Evolutionary conservation across 2,113 vertebrate species (phyloP).

Genomic region (Daphoenositta chrysoptera): DNA sequence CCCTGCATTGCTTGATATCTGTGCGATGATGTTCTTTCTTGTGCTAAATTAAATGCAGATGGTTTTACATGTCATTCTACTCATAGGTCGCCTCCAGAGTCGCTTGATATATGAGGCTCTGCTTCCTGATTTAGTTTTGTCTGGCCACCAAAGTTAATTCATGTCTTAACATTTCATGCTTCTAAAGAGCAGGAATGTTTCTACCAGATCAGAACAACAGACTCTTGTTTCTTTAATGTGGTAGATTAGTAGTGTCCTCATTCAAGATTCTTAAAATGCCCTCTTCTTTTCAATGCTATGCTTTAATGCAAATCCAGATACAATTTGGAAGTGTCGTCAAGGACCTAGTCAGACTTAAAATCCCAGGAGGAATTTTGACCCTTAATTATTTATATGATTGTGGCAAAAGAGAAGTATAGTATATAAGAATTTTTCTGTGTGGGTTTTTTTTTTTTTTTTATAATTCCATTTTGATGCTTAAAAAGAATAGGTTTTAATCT

Average conservation of each 20-base stretch:
- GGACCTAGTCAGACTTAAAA: not conserved
- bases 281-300: not conserved
- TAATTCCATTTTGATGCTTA: not conserved
- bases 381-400: not conserved
- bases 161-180: not conserved
- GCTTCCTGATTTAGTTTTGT: conserved; percentile 23
- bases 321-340: not conserved
- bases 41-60: not conserved
- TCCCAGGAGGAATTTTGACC: not conserved
- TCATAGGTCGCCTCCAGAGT: not conserved
- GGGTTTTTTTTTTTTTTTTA: not conserved
- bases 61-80: not conserved
- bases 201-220: not conserved
- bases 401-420: not conserved
- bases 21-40: not conserved
- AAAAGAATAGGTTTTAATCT: not conserved
- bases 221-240: not conserved
- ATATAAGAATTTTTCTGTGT: not conserved
- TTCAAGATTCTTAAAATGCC: not conserved
- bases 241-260: not conserved
- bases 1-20: not conserved
- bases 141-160: not conserved
- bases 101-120: not conserved
- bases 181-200: not conserved
- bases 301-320: not conserved